Conservation (phyloP, 2,113 vertebrate genomes). For the pig (Sus scrofa) region T2T-Sscrofa CM000816.6:4412001-4412500, state of each 20-base stretch:
- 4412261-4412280: not conserved
- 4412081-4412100: not conserved
- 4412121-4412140: accelerated
- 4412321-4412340: not conserved
- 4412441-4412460: too few species aligned
- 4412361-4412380: not conserved
- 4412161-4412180: accelerated
- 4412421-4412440: not conserved
- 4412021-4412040: constrained; percentile 96
- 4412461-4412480: too few species aligned
- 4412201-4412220: not conserved
- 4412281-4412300: not conserved
- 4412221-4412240: not conserved
- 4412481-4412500: too few species aligned
- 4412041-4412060: constrained; percentile 79
- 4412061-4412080: not conserved
- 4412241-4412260: not conserved
- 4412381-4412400: accelerated
- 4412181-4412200: too few species aligned
- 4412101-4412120: accelerated
- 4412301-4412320: accelerated
- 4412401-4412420: not conserved
- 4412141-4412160: not conserved
- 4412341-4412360: not conserved
- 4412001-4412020: constrained; percentile 95